A percentile compares a stretch with the other conserved stretches of the same genome.
Evolutionary conservation across 2,888 invertebrate species (phyloP).

Genomic region (Gibbula magus): DNA sequence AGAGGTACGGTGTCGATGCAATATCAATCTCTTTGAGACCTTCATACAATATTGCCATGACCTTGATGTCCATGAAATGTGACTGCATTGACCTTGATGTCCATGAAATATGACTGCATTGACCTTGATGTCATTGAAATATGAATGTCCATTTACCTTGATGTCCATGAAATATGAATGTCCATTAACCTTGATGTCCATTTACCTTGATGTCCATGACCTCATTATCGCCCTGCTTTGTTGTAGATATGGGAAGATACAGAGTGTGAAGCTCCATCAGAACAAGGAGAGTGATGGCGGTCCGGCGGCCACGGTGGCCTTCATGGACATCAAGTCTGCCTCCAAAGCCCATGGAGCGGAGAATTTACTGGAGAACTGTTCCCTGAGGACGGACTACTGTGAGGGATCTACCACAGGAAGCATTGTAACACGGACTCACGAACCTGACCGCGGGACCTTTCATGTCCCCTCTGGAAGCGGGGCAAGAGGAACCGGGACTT

Average conservation of each 20-base stretch:
- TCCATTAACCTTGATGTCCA: not conserved
- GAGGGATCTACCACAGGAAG: constrained; percentile 80
- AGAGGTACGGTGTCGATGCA: too few species aligned
- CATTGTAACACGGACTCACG: constrained; percentile 42
- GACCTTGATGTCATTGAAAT: too few species aligned
- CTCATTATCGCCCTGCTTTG: constrained; percentile 41
- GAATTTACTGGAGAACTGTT: constrained; percentile 87
- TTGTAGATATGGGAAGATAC: constrained; percentile 96
- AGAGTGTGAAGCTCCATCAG: constrained; percentile 94
- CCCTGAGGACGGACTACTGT: constrained; percentile 87
- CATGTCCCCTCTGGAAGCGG: constrained; percentile 12
- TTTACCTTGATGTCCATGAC: not conserved
- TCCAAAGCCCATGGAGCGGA: constrained; percentile 94
- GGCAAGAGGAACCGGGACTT: constrained; percentile 14
- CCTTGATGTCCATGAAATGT: too few species aligned
- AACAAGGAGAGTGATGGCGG: constrained; percentile 62
- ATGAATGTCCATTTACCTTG: too few species aligned
- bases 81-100: too few species aligned
- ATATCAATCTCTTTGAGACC: too few species aligned
- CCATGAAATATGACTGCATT: too few species aligned
- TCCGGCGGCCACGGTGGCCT: constrained; percentile 76
- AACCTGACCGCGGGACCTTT: constrained; percentile 6
- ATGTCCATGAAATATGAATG: too few species aligned
- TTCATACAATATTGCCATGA: too few species aligned
- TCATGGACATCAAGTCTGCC: constrained; percentile 97